Evolutionary conservation across 1,140 invertebrate genomes (phyloP).

Genomic region (Phenacoccus solenopsis): DNA sequence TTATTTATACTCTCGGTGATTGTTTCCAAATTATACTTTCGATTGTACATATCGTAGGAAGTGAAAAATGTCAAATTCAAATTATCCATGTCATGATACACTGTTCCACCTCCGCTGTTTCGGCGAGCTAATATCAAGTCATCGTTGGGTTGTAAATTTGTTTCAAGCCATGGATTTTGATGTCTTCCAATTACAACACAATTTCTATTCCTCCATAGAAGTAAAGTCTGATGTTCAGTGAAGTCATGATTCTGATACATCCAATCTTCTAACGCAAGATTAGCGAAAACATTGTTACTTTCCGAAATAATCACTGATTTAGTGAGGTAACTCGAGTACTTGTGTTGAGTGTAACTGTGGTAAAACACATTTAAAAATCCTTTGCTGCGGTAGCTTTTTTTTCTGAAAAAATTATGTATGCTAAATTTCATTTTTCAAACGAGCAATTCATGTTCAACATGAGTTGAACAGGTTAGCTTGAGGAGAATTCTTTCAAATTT

Average conservation of each 20-base stretch:
- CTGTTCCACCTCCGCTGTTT: constrained; percentile 91
- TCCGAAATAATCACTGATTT: constrained; percentile 86
- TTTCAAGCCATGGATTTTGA: constrained; percentile 93
- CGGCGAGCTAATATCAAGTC: constrained; percentile 64
- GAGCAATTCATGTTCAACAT: too few species aligned
- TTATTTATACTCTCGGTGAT: constrained; percentile 64
- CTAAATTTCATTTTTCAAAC: too few species aligned
- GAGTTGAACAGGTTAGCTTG: too few species aligned
- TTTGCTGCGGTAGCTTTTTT: background rate
- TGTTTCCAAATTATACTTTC: constrained; percentile 71
- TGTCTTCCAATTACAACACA: constrained; percentile 90
- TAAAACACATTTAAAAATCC: background rate
- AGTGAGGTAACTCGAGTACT: constrained; percentile 33
- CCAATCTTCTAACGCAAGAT: constrained; percentile 91
- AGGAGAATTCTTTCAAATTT: too few species aligned
- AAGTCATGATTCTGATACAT: constrained; percentile 77
- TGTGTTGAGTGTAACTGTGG: background rate
- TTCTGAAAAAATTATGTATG: too few species aligned
- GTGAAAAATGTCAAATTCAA: constrained; percentile 86
- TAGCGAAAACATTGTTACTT: constrained; percentile 76
- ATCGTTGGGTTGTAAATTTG: constrained; percentile 48
- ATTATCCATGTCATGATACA: constrained; percentile 91
- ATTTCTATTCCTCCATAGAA: constrained; percentile 84
- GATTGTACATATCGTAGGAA: constrained; percentile 58
- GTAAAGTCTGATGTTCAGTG: constrained; percentile 60